Base-by-base conservation (phyloP, 2,888 invertebrate genomes). In the Andrena fulva region DNA sequence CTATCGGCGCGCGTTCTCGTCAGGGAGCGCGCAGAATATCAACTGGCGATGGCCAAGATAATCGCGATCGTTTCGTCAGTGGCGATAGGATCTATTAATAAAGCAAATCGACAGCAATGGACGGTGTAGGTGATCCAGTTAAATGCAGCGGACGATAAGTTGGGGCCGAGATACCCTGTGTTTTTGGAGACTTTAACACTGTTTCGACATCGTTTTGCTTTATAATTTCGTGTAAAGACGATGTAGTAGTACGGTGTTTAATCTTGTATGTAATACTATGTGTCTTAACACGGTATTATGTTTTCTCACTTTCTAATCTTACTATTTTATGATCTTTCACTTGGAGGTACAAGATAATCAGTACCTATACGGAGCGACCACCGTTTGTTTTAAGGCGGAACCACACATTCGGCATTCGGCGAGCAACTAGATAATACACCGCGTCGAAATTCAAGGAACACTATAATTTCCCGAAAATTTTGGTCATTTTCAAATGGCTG, bases 41-140 rank as follows among this genome's bases (percentile, higher is more conserved):
- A 62, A 72, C 50, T 59, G 12, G 27, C 60, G 78, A 84, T 84
- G 50, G 27, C 0, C 48, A 12, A 56, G 78, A 75, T 84, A 84
- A 75, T 68, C 7, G 29, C 54, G 70, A 68, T 71, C 84, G 16
- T 56, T 74, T 82, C 64, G 68, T 84, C 79, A 84, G 82, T 82
- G 72, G 54, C 71, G 84, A 84, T 84, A 82, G 59, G 62, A 84
- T 84, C 82, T 74, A 54, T 68, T 72, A 60, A 54, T 54, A 64
- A 72, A 75, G 68, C 63, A 77, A 82, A 69, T 77, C 77, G 70
- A 52, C 66, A 8, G 42, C 6, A 27, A 60, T 16, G 54, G 24
- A 67, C 35, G 67, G 62, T 12, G 73, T 8, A 2, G 35, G 35
- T 42, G 42, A 42, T 42, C 33, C 20, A 27, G 24, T 56, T 56